Percentiles rank a stretch among this genome's conserved stretches.
phyloP scores from a whole-genome alignment of 2,113 vertebrate genomes.

The Podiceps cristatus region DNA sequence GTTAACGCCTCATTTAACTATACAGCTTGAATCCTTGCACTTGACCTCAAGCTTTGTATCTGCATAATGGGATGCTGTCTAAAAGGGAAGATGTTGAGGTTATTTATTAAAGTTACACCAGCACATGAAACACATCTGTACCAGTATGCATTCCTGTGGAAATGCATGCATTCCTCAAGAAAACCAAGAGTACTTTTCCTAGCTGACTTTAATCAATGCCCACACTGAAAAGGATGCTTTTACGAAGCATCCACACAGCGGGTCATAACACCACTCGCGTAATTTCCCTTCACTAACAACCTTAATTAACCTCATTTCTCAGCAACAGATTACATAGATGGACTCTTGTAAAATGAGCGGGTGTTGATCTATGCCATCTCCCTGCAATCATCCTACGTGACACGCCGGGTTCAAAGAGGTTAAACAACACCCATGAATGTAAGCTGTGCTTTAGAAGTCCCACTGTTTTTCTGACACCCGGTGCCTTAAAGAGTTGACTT shows the following conservation, averaged over 20 bases:
- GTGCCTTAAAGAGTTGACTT: background rate
- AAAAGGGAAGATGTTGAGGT: background rate
- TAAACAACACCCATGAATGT: background rate
- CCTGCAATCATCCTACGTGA: background rate
- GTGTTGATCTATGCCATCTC: background rate
- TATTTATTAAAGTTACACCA: background rate
- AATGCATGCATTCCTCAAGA: background rate
- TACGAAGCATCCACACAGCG: background rate
- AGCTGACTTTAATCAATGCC: background rate
- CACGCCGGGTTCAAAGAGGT: background rate
- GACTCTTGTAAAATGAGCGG: background rate
- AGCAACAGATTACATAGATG: background rate
- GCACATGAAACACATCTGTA: background rate
- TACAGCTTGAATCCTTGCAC: background rate
- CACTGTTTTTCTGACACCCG: background rate
- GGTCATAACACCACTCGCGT: background rate
- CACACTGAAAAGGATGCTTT: background rate
- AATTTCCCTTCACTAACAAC: background rate
- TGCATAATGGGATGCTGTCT: background rate
- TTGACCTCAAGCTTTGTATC: background rate
- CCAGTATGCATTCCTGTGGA: background rate
- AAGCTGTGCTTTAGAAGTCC: background rate
- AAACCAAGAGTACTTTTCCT: background rate
- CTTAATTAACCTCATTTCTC: constrained; percentile 19
- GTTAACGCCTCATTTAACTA: background rate